These are phyloP conservation scores for Ammospiza caudacuta DNA, from an alignment of 2,113 vertebrate species.

Conservation along the genomic window DNA sequence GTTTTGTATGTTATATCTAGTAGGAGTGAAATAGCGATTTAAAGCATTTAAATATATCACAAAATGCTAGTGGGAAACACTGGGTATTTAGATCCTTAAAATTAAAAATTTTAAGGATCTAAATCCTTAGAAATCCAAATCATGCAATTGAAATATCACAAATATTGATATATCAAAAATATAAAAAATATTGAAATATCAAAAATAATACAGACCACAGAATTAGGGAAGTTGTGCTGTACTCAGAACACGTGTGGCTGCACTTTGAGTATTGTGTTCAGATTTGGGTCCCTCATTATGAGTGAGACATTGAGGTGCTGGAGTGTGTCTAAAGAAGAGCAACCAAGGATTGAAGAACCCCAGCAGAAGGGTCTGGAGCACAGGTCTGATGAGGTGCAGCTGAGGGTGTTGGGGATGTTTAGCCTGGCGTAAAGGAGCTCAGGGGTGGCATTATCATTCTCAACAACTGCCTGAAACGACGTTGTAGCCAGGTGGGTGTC, in stretches of 20 bases:
- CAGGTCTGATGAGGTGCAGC: too few relatives aligned
- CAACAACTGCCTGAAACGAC: background rate
- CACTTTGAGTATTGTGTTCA: background rate
- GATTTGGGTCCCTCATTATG: background rate
- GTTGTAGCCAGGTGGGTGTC: accelerated
- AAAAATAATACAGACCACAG: background rate
- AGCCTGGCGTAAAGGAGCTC: background rate
- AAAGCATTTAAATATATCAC: background rate
- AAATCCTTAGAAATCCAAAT: too few relatives aligned
- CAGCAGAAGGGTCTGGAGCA: background rate
- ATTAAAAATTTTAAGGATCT: background rate
- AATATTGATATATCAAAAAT: background rate
- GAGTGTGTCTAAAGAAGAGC: background rate
- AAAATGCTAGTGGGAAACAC: background rate
- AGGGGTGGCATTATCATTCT: background rate
- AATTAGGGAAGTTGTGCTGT: background rate
- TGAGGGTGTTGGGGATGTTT: background rate
- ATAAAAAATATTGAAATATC: background rate
- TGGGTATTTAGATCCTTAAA: background rate
- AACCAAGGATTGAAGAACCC: background rate
- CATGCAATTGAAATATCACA: background rate
- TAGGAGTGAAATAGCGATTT: background rate
- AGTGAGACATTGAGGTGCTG: too few relatives aligned
- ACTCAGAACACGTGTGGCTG: background rate
- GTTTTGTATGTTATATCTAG: background rate